Base-by-base conservation (phyloP, 1,140 invertebrate genomes). In the Phortica variegata region DNA sequence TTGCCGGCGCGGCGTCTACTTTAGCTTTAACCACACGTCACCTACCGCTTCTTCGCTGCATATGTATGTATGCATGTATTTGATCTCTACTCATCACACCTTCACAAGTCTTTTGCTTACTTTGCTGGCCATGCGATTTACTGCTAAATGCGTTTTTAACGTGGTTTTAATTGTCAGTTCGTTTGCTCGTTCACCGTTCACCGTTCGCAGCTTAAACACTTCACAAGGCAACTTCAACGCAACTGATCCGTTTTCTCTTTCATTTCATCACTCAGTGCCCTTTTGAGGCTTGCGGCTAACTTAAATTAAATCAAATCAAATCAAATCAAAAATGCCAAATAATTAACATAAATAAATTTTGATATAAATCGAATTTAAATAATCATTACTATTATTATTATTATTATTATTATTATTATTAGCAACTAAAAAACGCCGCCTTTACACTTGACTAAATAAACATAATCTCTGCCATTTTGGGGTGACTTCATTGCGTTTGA, bases 81-180 rank as follows among this genome's bases (percentile, higher is more conserved):
- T n/a, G n/a, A 38, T 34, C 43, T 23, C 45, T 18, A 44, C 16
- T 13, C 47, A 6, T 19, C 18, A 23, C 32, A 7, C 16, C 33
- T 7, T 17, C 3, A 3, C 7, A 16, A n/a, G 3, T 26, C 36
- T 19, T 29, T 17, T 39, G 13, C 21, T 38, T 18, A 16, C 8
- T 40, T 18, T 12, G 29, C 17, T 32, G 39, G 18, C 23, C 9
- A 5, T n/a, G 36, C 33, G 19, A 8, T 21, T 7, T 41, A 32
- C 26, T 57, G 62, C 61, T 68, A 72, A 72, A 72, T 72, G 69
- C 58, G 63, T 70, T 72, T 72, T 72, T 72, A 72, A 72, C 69
- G 69, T 69, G 61, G 61, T 72, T 72, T 72, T 72, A 72, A 72
- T 72, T 72, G 65, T 66, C 58, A 60, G 58, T 53, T 65, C 51